A percentile compares a stretch with the other conserved stretches of the same genome.
Evolutionary conservation across 2,888 invertebrate species (phyloP).

Genomic region (Cephus nigrinus): DNA sequence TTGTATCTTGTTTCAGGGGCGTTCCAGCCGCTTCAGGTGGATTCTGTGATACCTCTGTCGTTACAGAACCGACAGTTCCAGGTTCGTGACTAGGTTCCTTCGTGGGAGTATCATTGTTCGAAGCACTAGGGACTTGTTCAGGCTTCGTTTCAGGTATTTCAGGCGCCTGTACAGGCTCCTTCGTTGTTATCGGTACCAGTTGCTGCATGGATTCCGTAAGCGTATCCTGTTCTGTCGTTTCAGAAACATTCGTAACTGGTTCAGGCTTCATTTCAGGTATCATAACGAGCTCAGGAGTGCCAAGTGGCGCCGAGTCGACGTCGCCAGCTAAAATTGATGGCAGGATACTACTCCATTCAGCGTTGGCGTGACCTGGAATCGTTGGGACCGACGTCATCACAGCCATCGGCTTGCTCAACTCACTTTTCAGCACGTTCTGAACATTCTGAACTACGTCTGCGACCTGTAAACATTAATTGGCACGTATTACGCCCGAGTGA

Average conservation of each 20-base stretch:
- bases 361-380: constrained; percentile 59
- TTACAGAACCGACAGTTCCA: background rate
- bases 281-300: constrained; percentile 62
- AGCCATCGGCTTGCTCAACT: constrained; percentile 70
- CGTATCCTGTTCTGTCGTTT: constrained; percentile 48
- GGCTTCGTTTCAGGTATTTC: background rate
- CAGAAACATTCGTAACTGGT: constrained; percentile 44
- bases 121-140: background rate
- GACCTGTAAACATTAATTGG: constrained; percentile 63
- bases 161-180: constrained; percentile 53
- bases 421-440: constrained; percentile 84
- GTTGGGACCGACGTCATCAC: constrained; percentile 52
- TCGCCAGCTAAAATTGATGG: constrained; percentile 84
- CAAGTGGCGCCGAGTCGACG: constrained; percentile 72
- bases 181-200: background rate
- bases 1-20: background rate
- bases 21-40: background rate
- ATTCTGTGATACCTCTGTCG: background rate
- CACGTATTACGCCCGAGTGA: background rate
- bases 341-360: constrained; percentile 81
- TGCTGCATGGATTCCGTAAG: background rate
- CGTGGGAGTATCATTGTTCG: background rate
- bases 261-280: constrained; percentile 58
- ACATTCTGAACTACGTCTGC: constrained; percentile 86
- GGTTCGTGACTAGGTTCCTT: background rate